Evolutionary conservation across 1,140 invertebrate species (phyloP).

Genomic region (Heliconius hewitsoni): DNA sequence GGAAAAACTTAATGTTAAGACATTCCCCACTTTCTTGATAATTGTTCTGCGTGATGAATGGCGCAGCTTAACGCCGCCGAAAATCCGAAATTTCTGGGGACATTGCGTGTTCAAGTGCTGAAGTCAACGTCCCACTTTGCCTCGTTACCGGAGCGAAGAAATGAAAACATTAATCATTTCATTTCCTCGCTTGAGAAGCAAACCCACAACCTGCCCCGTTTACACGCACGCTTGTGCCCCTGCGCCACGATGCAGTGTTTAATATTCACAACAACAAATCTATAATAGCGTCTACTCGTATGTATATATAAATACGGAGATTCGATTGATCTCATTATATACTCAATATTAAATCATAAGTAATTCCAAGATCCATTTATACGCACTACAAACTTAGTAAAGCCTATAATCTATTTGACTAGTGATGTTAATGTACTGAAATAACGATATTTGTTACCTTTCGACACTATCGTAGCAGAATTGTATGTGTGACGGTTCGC

Average conservation of each 20-base stretch:
- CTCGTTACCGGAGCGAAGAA: too few relatives aligned
- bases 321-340: background rate
- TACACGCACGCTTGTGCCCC: too few relatives aligned
- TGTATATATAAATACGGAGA: background rate
- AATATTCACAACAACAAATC: background rate
- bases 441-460: background rate
- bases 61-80: too few relatives aligned
- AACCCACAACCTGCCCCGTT: too few relatives aligned
- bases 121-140: too few relatives aligned
- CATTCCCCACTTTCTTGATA: too few relatives aligned
- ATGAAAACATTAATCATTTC: too few relatives aligned
- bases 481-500: background rate
- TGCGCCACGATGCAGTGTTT: background rate
- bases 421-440: constrained; percentile 18
- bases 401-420: constrained; percentile 6
- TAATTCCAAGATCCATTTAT: constrained; percentile 12
- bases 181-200: too few relatives aligned
- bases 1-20: too few relatives aligned
- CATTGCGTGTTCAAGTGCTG: too few relatives aligned
- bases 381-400: constrained; percentile 13
- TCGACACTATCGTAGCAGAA: background rate
- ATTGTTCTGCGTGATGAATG: too few relatives aligned
- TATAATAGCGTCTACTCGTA: background rate
- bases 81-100: too few relatives aligned
- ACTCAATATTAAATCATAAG: background rate